phyloP scores from a whole-genome alignment of 1,140 invertebrate genomes.

The Drosophila obscura region DNA sequence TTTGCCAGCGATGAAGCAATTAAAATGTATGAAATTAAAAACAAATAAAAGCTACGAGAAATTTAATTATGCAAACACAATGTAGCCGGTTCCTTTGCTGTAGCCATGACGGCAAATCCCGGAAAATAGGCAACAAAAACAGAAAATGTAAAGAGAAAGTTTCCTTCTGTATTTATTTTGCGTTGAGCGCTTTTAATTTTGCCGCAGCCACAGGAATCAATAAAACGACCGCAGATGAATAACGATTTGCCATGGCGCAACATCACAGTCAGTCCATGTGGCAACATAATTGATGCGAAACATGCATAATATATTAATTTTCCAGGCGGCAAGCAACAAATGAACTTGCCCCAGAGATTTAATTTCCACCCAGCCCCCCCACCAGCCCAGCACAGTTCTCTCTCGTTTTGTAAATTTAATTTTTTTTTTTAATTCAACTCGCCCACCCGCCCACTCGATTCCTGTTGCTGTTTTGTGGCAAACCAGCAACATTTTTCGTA shows the following conservation, averaged over 20 bases:
- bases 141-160: conserved; percentile 28
- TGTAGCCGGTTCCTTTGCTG: conserved; percentile 15
- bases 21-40: conserved; percentile 69
- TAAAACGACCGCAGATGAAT: conserved; percentile 47
- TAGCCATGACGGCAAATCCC: conserved; percentile 14
- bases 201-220: conserved; percentile 36
- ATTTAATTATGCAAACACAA: conserved; percentile 48
- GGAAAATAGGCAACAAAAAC: no score
- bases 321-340: conserved; percentile 26
- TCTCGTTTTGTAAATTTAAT: conserved; percentile 67
- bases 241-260: conserved; percentile 9
- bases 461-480: conserved; percentile 58
- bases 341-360: conserved; percentile 28
- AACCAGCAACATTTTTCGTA: conserved; percentile 61
- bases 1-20: conserved; percentile 54
- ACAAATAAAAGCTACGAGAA: conserved; percentile 56
- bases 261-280: neutral
- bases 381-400: conserved; percentile 11
- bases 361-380: neutral
- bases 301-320: conserved; percentile 51
- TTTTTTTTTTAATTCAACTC: conserved; percentile 44
- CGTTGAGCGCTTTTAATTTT: conserved; percentile 6
- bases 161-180: conserved; percentile 38
- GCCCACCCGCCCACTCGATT: neutral
- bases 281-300: conserved; percentile 33